These are phyloP conservation scores for Leptinotarsa rubiginosa DNA, from an alignment of 2,888 invertebrate species.

Conservation along the genomic window DNA sequence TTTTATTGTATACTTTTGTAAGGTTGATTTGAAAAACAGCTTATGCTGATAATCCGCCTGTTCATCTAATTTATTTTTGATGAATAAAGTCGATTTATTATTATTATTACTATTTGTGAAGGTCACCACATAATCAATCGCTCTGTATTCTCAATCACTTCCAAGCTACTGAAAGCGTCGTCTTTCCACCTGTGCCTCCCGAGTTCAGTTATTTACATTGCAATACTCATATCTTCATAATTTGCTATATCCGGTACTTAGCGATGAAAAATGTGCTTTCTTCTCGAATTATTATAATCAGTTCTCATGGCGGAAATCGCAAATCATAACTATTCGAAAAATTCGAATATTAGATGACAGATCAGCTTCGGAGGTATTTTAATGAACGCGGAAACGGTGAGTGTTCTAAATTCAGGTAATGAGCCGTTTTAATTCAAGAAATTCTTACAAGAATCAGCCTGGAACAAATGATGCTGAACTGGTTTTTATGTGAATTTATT, in stretches of 20 bases:
- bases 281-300: constrained; percentile 37
- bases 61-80: too few relatives aligned
- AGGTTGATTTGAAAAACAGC: too few relatives aligned
- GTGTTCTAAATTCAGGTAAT: constrained; percentile 23
- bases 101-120: not conserved
- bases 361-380: constrained; percentile 34
- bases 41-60: too few relatives aligned
- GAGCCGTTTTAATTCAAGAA: not conserved
- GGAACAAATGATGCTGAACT: constrained; percentile 9
- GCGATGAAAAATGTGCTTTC: constrained; percentile 29
- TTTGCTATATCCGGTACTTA: constrained; percentile 33
- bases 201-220: constrained; percentile 21
- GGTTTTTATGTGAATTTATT: constrained; percentile 5
- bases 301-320: constrained; percentile 36
- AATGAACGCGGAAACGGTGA: constrained; percentile 32
- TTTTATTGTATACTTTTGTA: too few relatives aligned
- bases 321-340: constrained; percentile 36
- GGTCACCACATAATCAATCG: not conserved
- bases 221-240: constrained; percentile 31
- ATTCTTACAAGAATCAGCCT: constrained; percentile 23
- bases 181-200: not conserved
- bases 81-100: too few relatives aligned
- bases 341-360: constrained; percentile 33
- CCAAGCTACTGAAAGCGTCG: not conserved
- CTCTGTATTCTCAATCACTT: not conserved